These are phyloP conservation scores for Choristoneura fumiferana DNA, from an alignment of 1,140 invertebrate genomes.

Conservation along the genomic window DNA sequence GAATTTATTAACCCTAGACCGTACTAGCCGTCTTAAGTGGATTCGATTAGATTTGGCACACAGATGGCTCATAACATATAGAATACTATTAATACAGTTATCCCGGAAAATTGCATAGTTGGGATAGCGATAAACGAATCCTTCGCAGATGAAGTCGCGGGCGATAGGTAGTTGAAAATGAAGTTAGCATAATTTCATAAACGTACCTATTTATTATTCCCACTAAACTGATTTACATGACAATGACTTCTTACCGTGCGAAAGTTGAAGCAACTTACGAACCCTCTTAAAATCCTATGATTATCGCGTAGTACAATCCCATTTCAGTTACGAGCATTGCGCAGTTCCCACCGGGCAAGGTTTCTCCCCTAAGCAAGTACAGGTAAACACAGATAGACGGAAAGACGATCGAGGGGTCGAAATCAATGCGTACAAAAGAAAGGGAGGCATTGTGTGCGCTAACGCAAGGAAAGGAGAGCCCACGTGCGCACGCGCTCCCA, in stretches of 20 bases:
- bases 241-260: slow-evolving; percentile 56
- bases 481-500: slow-evolving; percentile 70
- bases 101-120: no score
- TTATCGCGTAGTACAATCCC: slow-evolving; percentile 60
- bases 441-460: slow-evolving; percentile 62
- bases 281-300: slow-evolving; percentile 58
- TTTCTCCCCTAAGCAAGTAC: slow-evolving; percentile 62
- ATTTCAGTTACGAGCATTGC: slow-evolving; percentile 61
- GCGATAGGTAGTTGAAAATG: no score
- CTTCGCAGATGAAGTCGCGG: no score
- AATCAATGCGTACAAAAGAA: slow-evolving; percentile 66
- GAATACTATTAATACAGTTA: no score
- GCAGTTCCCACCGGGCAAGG: slow-evolving; percentile 66
- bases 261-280: slow-evolving; percentile 46
- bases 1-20: no score
- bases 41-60: no score
- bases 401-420: slow-evolving; percentile 68
- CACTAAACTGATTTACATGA: slow-evolving; percentile 39
- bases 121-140: no score
- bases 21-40: no score
- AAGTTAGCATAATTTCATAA: no score
- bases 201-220: no score
- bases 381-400: slow-evolving; percentile 67
- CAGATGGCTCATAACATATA: no score
- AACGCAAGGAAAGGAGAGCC: slow-evolving; percentile 52